phyloP scores from a whole-genome alignment of 2,888 invertebrate genomes.

The Quadroppia sp. region DNA sequence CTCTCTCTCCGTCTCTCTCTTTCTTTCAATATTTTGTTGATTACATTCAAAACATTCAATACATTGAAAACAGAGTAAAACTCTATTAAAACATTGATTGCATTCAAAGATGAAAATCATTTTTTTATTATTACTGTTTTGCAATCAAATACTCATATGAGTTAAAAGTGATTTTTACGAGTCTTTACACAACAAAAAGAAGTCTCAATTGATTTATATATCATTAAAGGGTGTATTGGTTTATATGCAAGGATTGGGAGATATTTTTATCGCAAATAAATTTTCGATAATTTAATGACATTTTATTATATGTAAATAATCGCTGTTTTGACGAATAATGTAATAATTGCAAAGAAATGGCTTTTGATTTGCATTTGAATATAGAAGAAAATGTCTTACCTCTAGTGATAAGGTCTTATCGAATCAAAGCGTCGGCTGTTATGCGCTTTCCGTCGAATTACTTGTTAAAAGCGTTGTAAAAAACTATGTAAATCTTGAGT shows the following conservation, averaged over 20 bases:
- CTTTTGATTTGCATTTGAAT: neutral
- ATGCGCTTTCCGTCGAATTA: neutral
- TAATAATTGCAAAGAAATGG: neutral
- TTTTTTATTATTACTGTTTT: neutral
- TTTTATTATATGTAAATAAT: no score
- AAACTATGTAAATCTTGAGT: neutral
- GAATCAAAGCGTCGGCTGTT: constrained; percentile 19
- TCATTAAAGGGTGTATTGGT: neutral
- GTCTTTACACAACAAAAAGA: neutral
- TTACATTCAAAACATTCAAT: no score
- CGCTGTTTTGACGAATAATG: neutral
- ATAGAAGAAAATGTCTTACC: constrained; percentile 26
- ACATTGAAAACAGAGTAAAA: no score
- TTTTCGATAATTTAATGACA: neutral
- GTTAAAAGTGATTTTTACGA: neutral
- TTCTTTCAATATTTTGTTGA: no score
- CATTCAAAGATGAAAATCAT: constrained; percentile 1
- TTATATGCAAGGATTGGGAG: neutral
- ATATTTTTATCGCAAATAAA: neutral
- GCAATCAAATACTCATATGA: neutral
- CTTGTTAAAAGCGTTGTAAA: neutral
- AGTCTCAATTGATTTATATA: neutral
- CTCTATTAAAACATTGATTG: neutral
- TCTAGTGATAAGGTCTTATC: constrained; percentile 28
- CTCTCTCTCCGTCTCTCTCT: no score